phyloP scores from a whole-genome alignment of 2,797 vertebrate genomes.

The Luscinia luscinia region DNA sequence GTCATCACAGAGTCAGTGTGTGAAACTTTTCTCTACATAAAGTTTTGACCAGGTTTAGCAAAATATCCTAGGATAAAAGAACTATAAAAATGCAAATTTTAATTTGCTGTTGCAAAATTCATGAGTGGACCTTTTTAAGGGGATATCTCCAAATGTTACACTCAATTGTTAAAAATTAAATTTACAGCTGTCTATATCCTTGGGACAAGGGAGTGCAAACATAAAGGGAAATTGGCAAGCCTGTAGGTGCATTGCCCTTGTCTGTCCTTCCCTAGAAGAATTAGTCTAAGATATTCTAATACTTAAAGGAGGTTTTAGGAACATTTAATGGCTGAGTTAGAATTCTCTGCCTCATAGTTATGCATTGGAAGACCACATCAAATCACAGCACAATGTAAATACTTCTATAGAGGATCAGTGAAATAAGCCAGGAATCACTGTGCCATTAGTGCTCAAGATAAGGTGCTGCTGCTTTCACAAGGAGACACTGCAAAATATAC shows the following conservation, averaged over 20 bases:
- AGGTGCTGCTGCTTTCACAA: background rate
- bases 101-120: constrained; percentile 47
- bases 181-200: background rate
- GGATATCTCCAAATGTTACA: background rate
- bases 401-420: background rate
- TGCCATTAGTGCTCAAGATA: background rate
- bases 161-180: background rate
- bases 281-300: background rate
- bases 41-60: constrained; percentile 45
- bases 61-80: constrained; percentile 52
- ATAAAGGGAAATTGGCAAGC: constrained; percentile 13
- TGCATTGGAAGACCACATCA: background rate
- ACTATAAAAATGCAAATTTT: constrained; percentile 66
- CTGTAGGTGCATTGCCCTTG: background rate
- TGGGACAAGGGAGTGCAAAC: background rate
- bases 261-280: constrained; percentile 27
- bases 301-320: constrained; percentile 2
- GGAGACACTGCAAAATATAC: background rate
- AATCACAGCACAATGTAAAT: background rate
- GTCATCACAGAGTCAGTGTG: background rate
- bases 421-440: background rate
- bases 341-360: constrained; percentile 9
- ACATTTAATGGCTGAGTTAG: constrained; percentile 38
- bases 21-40: background rate
- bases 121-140: background rate